A percentile compares a stretch with the other conserved stretches of the same genome.
phyloP scores from a whole-genome alignment of 2,888 invertebrate genomes.

The Eristalis intricaria region DNA sequence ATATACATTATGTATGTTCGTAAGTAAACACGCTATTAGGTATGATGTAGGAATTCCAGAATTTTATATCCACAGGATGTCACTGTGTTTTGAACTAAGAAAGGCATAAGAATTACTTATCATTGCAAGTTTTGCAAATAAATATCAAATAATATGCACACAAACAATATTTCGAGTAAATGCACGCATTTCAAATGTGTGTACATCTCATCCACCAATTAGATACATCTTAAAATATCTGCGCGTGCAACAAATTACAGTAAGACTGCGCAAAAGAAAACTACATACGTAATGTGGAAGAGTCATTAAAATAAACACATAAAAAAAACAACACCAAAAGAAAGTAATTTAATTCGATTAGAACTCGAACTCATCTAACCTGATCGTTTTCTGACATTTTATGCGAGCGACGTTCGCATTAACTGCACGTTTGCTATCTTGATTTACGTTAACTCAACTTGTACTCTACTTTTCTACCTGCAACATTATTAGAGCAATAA shows the following conservation, averaged over 20 bases:
- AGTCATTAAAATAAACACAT: conserved; percentile 21
- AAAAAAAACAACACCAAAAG: conserved; percentile 26
- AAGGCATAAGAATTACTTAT: neutral
- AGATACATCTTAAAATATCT: conserved; percentile 14
- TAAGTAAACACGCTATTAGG: too few species aligned
- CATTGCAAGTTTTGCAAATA: neutral
- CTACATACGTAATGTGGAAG: conserved; percentile 31
- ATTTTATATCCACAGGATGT: too few species aligned
- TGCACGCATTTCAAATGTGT: neutral
- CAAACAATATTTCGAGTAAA: neutral
- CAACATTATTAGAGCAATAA: conserved; percentile 53
- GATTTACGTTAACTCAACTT: conserved; percentile 12
- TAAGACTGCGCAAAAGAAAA: conserved; percentile 13
- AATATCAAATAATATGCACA: neutral
- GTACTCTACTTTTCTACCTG: conserved; percentile 41
- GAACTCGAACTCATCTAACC: conserved; percentile 74
- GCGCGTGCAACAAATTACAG: neutral
- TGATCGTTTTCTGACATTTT: conserved; percentile 75
- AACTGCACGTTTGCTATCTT: conserved; percentile 63
- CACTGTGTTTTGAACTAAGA: neutral
- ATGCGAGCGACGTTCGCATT: conserved; percentile 23
- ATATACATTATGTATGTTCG: neutral
- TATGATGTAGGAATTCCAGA: too few species aligned
- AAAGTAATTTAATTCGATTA: conserved; percentile 7
- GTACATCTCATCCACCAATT: neutral